These are phyloP conservation scores for Drosophila mayaguana DNA, from an alignment of 2,888 invertebrate genomes.

Conservation along the genomic window DNA sequence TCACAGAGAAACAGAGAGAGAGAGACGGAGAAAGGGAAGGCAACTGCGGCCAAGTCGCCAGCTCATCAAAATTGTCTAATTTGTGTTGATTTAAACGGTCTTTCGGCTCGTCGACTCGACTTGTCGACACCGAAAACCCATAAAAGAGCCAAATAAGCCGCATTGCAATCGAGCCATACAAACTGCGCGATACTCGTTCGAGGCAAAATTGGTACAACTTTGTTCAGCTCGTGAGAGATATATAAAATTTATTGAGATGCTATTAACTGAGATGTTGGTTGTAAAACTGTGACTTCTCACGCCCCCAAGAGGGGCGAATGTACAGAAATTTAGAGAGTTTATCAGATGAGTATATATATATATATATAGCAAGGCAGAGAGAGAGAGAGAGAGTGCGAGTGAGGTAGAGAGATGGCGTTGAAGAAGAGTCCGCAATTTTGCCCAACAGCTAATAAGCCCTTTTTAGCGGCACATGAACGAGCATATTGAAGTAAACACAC, in stretches of 20 bases:
- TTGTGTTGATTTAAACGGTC: constrained; percentile 72
- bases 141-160: constrained; percentile 14
- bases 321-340: no score
- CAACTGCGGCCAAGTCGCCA: constrained; percentile 30
- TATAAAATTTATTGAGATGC: no score
- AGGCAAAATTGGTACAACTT: neutral
- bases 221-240: no score
- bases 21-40: neutral
- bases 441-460: neutral
- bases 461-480: neutral
- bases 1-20: neutral
- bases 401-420: neutral
- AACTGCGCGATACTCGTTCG: neutral
- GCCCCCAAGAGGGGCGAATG: neutral
- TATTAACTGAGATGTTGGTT: no score
- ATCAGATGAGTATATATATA: no score
- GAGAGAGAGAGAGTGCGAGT: neutral
- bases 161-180: neutral
- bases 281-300: neutral
- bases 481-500: neutral
- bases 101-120: constrained; percentile 15
- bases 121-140: constrained; percentile 20
- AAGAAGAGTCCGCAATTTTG: no score
- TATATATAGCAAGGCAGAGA: neutral
- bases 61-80: constrained; percentile 72